Evolutionary conservation across 2,113 vertebrate species (phyloP).

Genomic region (Aramus guarauna): DNA sequence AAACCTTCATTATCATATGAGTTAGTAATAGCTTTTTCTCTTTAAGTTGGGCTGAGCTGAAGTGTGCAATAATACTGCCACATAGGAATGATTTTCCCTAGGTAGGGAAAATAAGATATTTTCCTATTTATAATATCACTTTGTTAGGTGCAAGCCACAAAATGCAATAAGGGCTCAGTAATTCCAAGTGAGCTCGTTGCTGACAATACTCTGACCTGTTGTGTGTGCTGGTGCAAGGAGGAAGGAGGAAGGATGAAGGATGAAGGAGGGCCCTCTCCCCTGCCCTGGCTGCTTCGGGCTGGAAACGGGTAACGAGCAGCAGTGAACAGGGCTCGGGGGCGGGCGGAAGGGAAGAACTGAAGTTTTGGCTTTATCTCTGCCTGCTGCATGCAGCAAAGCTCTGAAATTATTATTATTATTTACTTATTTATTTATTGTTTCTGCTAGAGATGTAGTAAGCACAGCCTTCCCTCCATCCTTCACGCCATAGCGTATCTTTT

Average conservation of each 20-base stretch:
- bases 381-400: neutral
- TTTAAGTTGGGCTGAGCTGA: neutral
- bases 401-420: neutral
- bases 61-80: neutral
- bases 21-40: conserved; percentile 22
- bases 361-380: neutral
- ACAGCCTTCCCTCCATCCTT: neutral
- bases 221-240: neutral
- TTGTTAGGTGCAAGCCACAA: neutral
- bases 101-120: neutral
- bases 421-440: too few species aligned
- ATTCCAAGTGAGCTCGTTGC: neutral
- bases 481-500: rapidly evolving
- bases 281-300: neutral
- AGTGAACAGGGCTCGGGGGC: too few species aligned
- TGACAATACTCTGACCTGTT: neutral
- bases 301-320: neutral
- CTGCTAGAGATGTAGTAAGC: neutral
- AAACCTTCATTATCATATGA: neutral
- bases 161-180: neutral
- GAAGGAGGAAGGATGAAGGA: neutral
- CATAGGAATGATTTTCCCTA: neutral
- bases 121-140: neutral
- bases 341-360: neutral
- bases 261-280: neutral